phyloP scores from a whole-genome alignment of 1,140 invertebrate species.

The Neuroterus valhalla region DNA sequence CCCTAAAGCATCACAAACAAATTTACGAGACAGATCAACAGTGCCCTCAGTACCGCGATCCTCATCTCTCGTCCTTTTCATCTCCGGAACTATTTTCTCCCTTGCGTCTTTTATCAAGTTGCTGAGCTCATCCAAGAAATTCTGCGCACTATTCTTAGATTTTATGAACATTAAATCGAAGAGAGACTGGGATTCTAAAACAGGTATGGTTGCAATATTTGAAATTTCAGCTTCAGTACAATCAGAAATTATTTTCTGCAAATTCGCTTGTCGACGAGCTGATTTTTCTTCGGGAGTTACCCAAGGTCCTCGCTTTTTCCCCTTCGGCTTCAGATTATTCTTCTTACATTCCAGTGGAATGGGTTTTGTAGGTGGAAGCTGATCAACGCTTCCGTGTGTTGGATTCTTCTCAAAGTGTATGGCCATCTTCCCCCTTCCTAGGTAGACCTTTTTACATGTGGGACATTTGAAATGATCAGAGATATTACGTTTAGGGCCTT shows the following conservation, averaged over 20 bases:
- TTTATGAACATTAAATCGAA: conserved; percentile 67
- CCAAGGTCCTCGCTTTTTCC: conserved; percentile 71
- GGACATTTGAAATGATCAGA: conserved; percentile 77
- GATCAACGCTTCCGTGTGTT: conserved; percentile 76
- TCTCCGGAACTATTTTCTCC: conserved; percentile 56
- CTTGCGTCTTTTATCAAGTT: conserved; percentile 60
- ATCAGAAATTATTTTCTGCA: conserved; percentile 74
- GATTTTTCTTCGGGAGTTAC: conserved; percentile 72
- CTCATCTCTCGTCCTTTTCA: conserved; percentile 49
- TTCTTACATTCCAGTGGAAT: conserved; percentile 61
- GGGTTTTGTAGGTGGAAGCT: conserved; percentile 65
- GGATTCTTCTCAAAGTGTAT: conserved; percentile 80
- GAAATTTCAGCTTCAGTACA: conserved; percentile 67
- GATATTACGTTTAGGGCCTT: conserved; percentile 75
- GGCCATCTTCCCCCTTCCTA: conserved; percentile 76
- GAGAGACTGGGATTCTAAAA: conserved; percentile 66
- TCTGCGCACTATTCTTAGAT: conserved; percentile 65
- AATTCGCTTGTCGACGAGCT: conserved; percentile 72
- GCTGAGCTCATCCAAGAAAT: conserved; percentile 63
- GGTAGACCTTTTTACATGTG: conserved; percentile 77
- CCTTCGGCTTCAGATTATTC: conserved; percentile 68
- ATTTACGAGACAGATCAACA: conserved; percentile 59
- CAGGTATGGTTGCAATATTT: conserved; percentile 70
- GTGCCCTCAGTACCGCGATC: conserved; percentile 51
- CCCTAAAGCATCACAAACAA: conserved; percentile 61